Percentiles rank a stretch among this genome's conserved stretches.
Evolutionary conservation across 2,113 vertebrate species (phyloP).

Genomic region (Aegotheles bennettii): DNA sequence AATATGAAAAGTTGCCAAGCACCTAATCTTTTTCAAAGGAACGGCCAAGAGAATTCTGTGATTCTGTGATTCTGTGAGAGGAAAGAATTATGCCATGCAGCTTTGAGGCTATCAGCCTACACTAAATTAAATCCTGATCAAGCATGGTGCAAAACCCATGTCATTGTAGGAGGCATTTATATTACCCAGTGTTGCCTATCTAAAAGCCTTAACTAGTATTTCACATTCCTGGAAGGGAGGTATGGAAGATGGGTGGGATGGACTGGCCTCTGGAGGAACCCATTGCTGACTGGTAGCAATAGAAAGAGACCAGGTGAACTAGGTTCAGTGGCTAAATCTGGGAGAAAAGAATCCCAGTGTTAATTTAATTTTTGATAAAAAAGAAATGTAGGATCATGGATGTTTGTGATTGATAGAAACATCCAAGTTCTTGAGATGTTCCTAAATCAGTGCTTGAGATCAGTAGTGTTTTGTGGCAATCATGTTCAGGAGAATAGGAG

Average conservation of each 20-base stretch:
- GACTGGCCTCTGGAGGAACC: neutral
- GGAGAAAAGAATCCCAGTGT: neutral
- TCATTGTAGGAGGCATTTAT: neutral
- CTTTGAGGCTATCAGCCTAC: neutral
- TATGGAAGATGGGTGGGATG: neutral
- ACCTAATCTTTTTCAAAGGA: neutral
- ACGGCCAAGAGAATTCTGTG: neutral
- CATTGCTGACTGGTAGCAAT: neutral
- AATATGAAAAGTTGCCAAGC: slow-evolving; percentile 27
- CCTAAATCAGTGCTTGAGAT: neutral
- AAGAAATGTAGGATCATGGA: neutral
- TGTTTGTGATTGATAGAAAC: neutral
- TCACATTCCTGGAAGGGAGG: neutral
- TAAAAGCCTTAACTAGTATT: neutral
- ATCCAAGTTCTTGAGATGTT: neutral
- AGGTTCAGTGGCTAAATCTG: neutral
- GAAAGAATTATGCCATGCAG: neutral
- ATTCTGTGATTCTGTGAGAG: too few species aligned
- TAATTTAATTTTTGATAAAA: neutral
- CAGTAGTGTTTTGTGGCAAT: neutral
- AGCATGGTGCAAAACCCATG: neutral
- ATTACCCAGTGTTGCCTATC: neutral
- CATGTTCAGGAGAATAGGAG: neutral
- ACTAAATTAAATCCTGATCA: neutral
- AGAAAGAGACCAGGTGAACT: neutral